Evolutionary conservation across 30 jellyfish, hydroid and myxozoan species (phyloP).

Genomic region (Nemopilema nomurai): DNA sequence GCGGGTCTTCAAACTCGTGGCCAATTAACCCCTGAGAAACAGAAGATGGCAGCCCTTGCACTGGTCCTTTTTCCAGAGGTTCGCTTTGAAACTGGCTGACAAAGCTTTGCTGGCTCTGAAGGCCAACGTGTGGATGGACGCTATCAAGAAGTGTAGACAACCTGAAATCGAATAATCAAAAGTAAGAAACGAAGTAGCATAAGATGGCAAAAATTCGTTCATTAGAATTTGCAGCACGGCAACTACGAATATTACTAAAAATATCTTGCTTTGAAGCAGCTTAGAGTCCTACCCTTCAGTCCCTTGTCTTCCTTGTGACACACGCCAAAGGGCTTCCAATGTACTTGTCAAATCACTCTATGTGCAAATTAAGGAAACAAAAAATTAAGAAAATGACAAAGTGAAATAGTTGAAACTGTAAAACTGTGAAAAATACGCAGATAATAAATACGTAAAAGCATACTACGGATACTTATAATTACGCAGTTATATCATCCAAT

Average conservation of each 20-base stretch:
- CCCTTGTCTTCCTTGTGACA: conserved; percentile 79
- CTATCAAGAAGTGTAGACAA: conserved; percentile 79
- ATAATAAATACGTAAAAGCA: too few species aligned
- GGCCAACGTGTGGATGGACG: conserved; percentile 69
- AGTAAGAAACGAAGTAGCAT: not conserved
- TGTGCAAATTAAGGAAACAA: not conserved
- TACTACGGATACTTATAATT: too few species aligned
- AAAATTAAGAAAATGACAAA: not conserved
- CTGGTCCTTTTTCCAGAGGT: conserved; percentile 67
- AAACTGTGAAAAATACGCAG: too few species aligned
- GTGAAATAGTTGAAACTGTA: too few species aligned
- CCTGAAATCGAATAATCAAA: conserved; percentile 25
- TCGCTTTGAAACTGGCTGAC: conserved; percentile 62
- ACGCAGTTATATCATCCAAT: too few species aligned
- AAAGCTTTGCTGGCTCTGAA: conserved; percentile 51
- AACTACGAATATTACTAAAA: too few species aligned
- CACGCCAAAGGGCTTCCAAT: conserved; percentile 68
- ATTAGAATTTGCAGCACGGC: too few species aligned
- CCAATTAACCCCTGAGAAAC: conserved; percentile 66
- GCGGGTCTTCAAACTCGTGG: conserved; percentile 89
- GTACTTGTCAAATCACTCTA: conserved; percentile 76
- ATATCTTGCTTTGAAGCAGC: too few species aligned
- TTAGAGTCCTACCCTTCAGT: conserved; percentile 77
- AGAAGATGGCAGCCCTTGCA: conserved; percentile 59
- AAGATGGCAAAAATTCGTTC: not conserved